A percentile compares a stretch with the other conserved stretches of the same genome.
Conservation (phyloP, 2,888 invertebrate species). For the Cecidostiba fungosa region DNA sequence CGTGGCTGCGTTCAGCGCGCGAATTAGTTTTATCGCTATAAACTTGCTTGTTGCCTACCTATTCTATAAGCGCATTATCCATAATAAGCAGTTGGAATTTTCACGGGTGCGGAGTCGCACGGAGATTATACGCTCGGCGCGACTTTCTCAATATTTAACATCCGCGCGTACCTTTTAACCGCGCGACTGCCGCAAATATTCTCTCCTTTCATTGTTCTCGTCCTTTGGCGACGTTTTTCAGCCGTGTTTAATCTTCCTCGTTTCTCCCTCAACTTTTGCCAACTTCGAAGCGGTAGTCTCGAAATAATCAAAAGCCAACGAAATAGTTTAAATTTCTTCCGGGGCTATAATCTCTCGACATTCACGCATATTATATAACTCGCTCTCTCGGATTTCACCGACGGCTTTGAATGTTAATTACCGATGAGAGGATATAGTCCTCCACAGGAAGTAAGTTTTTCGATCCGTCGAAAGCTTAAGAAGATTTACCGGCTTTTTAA, state of each 20-base stretch:
- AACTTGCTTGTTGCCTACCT: neutral
- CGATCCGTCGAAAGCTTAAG: neutral
- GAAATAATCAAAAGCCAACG: neutral
- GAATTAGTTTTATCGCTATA: neutral
- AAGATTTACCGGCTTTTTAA: slow-evolving; percentile 1
- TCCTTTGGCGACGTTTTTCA: neutral
- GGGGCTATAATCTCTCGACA: neutral
- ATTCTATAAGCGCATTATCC: neutral
- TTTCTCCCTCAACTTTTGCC: neutral
- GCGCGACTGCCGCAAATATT: neutral
- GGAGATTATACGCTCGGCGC: neutral
- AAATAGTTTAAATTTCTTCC: slow-evolving; percentile 37
- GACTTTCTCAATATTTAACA: neutral
- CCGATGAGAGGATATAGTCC: neutral
- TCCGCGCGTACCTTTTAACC: neutral
- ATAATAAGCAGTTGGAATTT: neutral
- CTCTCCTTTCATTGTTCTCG: neutral
- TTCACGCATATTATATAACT: neutral
- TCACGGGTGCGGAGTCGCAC: neutral
- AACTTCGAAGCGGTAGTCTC: neutral
- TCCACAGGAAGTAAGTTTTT: neutral
- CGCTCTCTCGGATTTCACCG: slow-evolving; percentile 12
- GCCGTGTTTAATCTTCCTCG: neutral
- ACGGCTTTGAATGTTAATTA: slow-evolving; percentile 39
- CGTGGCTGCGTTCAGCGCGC: neutral